Percentiles rank a stretch among this genome's conserved stretches.
Evolutionary conservation across 2,113 vertebrate species (phyloP).

Genomic region (Macaca fascicularis): T2T-MFA8v1.1 NC_088385.1:82034001-82034500

Average conservation of each 20-base stretch:
- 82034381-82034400: constrained; percentile 60
- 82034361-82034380: background rate
- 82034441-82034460: background rate
- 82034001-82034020: background rate
- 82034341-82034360: constrained; percentile 45
- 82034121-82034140: constrained; percentile 3
- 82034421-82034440: background rate
- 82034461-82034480: background rate
- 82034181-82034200: constrained; percentile 25
- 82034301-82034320: constrained; percentile 54
- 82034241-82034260: constrained; percentile 46
- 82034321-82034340: background rate
- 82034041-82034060: background rate
- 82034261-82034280: background rate
- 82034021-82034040: background rate
- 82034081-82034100: background rate
- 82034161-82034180: constrained; percentile 70
- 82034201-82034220: background rate
- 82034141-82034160: constrained; percentile 65
- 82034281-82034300: constrained; percentile 37
- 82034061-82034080: constrained; percentile 18
- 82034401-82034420: background rate
- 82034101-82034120: constrained; percentile 2
- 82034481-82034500: background rate
- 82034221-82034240: constrained; percentile 45